phyloP scores from a whole-genome alignment of 2,888 invertebrate species.

The Eilema sororculum region DNA sequence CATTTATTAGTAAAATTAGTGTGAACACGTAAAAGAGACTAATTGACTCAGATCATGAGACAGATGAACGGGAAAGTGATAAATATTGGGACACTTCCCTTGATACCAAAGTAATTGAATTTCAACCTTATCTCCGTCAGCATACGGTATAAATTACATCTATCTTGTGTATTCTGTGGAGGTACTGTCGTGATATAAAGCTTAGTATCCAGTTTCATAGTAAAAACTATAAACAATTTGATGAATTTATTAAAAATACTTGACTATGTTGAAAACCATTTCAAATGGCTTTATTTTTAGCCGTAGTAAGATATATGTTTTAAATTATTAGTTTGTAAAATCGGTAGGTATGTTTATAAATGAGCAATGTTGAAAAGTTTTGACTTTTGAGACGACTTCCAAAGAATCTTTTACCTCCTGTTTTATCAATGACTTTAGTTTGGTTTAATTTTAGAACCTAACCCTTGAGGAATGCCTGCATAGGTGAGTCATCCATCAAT shows the following conservation, averaged over 20 bases:
- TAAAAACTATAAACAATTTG: constrained; percentile 12
- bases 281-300: not conserved
- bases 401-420: too few species aligned
- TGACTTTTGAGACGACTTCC: too few species aligned
- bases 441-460: too few species aligned
- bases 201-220: constrained; percentile 17
- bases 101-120: constrained; percentile 14
- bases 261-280: not conserved
- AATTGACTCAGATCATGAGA: constrained; percentile 62
- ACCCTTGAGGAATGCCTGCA: too few species aligned
- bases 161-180: not conserved
- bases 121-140: not conserved
- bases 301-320: not conserved
- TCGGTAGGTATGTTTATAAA: not conserved
- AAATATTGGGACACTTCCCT: constrained; percentile 44
- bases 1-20: constrained; percentile 45
- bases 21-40: constrained; percentile 48
- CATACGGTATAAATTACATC: constrained; percentile 3
- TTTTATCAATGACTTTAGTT: too few species aligned
- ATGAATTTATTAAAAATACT: constrained; percentile 15
- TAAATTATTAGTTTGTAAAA: not conserved
- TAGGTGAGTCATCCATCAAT: too few species aligned
- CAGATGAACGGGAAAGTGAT: constrained; percentile 53
- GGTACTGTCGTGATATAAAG: constrained; percentile 13
- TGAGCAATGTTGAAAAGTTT: too few species aligned